Evolutionary conservation across 2,113 vertebrate genomes (phyloP).

Genomic region (Cisticola juncidis): DNA sequence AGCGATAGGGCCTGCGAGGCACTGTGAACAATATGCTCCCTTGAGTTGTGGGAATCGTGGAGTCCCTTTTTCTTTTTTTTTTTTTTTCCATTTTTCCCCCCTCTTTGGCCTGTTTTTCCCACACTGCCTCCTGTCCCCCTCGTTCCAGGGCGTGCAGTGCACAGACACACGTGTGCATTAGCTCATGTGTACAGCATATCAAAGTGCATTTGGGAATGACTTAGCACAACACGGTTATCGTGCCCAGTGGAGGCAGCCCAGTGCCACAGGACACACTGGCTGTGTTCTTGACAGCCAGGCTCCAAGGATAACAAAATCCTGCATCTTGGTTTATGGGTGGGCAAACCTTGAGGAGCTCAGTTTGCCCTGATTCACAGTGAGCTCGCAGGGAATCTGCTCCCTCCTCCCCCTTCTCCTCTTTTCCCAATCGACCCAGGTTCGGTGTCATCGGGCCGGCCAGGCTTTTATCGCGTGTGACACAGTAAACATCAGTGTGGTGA

Average conservation of each 20-base stretch:
- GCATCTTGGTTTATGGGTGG: constrained; percentile 24
- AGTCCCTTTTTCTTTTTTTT: background rate
- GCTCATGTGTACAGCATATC: constrained; percentile 20
- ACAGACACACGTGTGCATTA: constrained; percentile 44
- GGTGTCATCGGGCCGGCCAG: background rate
- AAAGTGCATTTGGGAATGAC: constrained; percentile 19
- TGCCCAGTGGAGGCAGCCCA: background rate
- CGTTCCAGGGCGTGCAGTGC: constrained; percentile 21
- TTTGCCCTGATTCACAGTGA: background rate
- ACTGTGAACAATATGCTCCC: constrained; percentile 62
- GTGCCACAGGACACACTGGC: background rate
- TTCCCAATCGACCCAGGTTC: background rate
- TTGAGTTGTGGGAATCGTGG: constrained; percentile 73
- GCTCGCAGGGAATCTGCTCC: background rate
- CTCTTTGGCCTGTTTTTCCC: constrained; percentile 32
- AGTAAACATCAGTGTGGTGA: constrained; percentile 12
- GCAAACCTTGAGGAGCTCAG: background rate
- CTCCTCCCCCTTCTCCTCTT: background rate
- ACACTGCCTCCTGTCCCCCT: constrained; percentile 37
- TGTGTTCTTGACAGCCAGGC: background rate
- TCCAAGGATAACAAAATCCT: constrained; percentile 24
- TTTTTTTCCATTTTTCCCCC: accelerated
- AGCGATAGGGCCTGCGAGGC: constrained; percentile 71
- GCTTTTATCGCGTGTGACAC: constrained; percentile 17
- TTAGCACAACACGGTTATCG: background rate